phyloP scores from a whole-genome alignment of 2,113 vertebrate species.

The Sapajus apella region DNA sequence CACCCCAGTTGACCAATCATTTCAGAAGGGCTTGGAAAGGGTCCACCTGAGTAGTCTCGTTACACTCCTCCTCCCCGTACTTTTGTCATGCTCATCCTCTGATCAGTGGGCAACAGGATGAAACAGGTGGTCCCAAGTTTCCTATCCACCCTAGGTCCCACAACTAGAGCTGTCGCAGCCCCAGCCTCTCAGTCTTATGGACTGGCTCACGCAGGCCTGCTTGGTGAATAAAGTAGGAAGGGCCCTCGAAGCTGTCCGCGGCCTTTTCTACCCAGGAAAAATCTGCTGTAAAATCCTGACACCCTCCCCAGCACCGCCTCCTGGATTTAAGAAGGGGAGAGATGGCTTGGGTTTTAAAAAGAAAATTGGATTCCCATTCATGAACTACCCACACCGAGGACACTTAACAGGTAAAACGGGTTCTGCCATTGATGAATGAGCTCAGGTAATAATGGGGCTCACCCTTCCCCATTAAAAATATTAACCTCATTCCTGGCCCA shows the following conservation, averaged over 20 bases:
- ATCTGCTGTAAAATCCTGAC: neutral
- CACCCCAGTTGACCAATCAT: neutral
- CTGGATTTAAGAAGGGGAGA: constrained; percentile 46
- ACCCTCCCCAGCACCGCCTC: neutral
- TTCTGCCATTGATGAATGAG: constrained; percentile 71
- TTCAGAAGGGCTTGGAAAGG: neutral
- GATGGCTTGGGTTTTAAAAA: constrained; percentile 60
- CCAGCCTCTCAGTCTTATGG: accelerated
- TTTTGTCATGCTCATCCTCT: neutral
- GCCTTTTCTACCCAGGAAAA: neutral
- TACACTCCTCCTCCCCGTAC: neutral
- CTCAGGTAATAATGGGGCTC: constrained; percentile 73
- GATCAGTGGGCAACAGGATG: neutral
- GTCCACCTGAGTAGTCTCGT: neutral
- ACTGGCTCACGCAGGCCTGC: neutral
- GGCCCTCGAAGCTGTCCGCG: neutral
- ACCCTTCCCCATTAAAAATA: constrained; percentile 70
- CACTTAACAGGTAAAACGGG: constrained; percentile 72
- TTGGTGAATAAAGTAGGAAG: constrained; percentile 4
- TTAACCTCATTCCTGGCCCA: constrained; percentile 65
- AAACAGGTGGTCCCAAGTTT: neutral
- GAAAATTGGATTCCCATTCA: constrained; percentile 71
- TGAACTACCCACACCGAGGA: constrained; percentile 45
- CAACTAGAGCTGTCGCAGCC: neutral
- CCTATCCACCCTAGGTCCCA: neutral